These are phyloP conservation scores for Eurypyga helias DNA, from an alignment of 2,113 vertebrate genomes.

Conservation along the genomic window DNA sequence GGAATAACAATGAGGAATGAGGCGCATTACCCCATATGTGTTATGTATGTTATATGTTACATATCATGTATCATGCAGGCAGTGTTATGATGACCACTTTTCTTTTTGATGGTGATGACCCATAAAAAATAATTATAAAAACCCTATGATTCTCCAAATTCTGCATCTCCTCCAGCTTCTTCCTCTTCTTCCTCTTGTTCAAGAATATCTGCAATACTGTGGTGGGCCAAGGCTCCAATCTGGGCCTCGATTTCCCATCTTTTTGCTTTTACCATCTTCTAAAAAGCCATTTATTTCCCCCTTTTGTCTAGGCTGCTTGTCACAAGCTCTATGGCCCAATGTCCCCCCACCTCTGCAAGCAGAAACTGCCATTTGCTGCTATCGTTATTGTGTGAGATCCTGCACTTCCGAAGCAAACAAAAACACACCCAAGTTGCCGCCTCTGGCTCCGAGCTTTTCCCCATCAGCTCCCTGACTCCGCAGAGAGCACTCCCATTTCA, in stretches of 20 bases:
- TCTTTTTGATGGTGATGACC: neutral
- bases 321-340: neutral
- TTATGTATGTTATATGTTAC: neutral
- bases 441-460: neutral
- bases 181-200: neutral
- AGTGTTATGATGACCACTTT: neutral
- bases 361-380: neutral
- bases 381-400: neutral
- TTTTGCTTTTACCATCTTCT: neutral
- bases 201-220: neutral
- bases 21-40: neutral
- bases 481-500: conserved; percentile 23
- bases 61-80: neutral
- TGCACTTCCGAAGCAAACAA: neutral
- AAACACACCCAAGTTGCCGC: neutral
- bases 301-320: neutral
- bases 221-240: fast-evolving
- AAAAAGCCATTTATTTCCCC: neutral
- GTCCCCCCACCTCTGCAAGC: neutral
- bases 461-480: neutral
- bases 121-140: neutral
- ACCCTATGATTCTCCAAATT: neutral
- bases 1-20: neutral
- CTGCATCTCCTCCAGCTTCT: neutral
- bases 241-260: neutral